Evolutionary conservation across 2,888 invertebrate species (phyloP).

Genomic region (Isoperla grammatica): DNA sequence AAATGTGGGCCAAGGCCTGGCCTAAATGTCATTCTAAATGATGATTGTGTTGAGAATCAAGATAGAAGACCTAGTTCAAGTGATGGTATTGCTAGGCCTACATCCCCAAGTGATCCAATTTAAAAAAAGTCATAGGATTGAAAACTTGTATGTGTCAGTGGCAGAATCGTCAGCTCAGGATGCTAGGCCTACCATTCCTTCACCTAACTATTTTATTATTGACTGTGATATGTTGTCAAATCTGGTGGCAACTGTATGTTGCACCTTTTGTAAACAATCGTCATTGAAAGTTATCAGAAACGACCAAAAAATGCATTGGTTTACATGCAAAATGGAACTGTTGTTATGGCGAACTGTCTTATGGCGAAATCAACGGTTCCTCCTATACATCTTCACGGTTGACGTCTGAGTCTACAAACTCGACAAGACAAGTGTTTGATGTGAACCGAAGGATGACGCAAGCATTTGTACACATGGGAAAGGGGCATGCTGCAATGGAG

Average conservation of each 20-base stretch:
- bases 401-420: not conserved
- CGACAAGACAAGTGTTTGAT: not conserved
- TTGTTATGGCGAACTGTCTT: not conserved
- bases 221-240: not conserved
- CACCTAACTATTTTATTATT: not conserved
- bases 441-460: not conserved
- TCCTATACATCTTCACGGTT: not conserved
- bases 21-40: too few relatives aligned
- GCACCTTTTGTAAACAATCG: not conserved
- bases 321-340: not conserved
- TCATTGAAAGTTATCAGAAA: too few relatives aligned
- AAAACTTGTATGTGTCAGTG: too few relatives aligned
- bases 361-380: not conserved
- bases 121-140: too few relatives aligned
- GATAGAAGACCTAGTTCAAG: too few relatives aligned
- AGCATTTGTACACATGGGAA: not conserved
- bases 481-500: not conserved
- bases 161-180: too few relatives aligned
- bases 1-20: too few relatives aligned
- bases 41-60: too few relatives aligned
- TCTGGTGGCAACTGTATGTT: not conserved
- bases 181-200: too few relatives aligned
- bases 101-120: too few relatives aligned
- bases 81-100: too few relatives aligned
- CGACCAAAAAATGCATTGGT: too few relatives aligned